Conservation (phyloP, 1,140 invertebrate species). For the Spodoptera frugiperda region DNA sequence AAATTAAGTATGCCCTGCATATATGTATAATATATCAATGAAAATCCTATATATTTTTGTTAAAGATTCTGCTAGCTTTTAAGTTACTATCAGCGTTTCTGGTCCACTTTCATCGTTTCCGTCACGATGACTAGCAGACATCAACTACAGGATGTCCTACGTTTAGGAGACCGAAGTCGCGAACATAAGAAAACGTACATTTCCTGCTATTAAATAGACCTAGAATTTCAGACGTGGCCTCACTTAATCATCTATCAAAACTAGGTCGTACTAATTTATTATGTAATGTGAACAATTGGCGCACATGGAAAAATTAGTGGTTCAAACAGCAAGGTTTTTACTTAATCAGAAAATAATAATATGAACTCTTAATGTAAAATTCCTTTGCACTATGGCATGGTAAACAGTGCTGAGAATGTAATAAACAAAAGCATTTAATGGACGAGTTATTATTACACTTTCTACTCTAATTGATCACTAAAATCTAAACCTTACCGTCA, state of each 20-base stretch:
- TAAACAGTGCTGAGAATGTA: no score
- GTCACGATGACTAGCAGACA: slow-evolving; percentile 45
- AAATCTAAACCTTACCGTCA: background rate
- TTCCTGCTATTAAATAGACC: slow-evolving; percentile 64
- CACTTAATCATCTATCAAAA: slow-evolving; percentile 60
- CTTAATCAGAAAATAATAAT: background rate
- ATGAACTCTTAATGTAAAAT: slow-evolving; percentile 14
- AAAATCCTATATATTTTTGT: no score
- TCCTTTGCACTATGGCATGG: background rate
- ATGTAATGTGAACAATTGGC: slow-evolving; percentile 21
- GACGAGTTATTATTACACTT: background rate
- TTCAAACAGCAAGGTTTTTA: slow-evolving; percentile 17
- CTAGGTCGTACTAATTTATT: slow-evolving; percentile 50
- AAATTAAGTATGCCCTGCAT: no score
- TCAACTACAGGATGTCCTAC: slow-evolving; percentile 58
- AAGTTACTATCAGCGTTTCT: slow-evolving; percentile 49
- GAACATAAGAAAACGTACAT: slow-evolving; percentile 63
- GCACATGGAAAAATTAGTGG: background rate
- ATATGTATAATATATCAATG: no score
- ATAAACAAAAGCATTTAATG: background rate
- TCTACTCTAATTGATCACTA: background rate
- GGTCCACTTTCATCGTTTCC: slow-evolving; percentile 61
- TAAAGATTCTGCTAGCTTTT: background rate
- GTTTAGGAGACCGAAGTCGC: slow-evolving; percentile 48
- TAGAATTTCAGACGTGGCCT: slow-evolving; percentile 63